phyloP scores from a whole-genome alignment of 2,888 invertebrate species.

The Tromatobia lineatoria region DNA sequence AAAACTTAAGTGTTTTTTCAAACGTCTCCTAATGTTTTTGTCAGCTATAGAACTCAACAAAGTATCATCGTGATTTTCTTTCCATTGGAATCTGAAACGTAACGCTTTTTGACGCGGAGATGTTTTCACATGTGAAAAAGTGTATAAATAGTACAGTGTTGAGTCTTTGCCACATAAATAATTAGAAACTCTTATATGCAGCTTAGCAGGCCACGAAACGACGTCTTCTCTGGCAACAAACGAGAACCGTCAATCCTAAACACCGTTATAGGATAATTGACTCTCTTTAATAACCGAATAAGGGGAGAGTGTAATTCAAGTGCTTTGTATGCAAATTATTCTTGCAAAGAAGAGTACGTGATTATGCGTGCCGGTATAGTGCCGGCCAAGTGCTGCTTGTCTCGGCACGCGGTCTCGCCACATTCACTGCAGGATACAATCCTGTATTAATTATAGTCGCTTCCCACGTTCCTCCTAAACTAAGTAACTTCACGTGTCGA shows the following conservation, averaged over 20 bases:
- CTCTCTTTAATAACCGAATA: slow-evolving; percentile 72
- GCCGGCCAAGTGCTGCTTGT: background rate
- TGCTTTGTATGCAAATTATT: slow-evolving; percentile 76
- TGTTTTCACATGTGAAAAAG: background rate
- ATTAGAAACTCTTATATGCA: slow-evolving; percentile 27
- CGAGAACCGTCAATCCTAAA: slow-evolving; percentile 32
- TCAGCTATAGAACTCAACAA: background rate
- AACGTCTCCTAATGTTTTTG: no score
- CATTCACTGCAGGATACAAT: slow-evolving; percentile 54
- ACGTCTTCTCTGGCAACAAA: slow-evolving; percentile 12
- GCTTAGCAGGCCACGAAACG: background rate
- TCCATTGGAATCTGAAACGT: background rate
- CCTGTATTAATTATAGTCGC: slow-evolving; percentile 38
- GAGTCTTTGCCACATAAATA: background rate
- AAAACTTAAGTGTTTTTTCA: no score
- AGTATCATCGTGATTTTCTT: background rate
- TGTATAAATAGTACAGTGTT: background rate
- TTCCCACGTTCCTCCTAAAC: slow-evolving; percentile 47
- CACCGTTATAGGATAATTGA: slow-evolving; percentile 62
- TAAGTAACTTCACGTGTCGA: slow-evolving; percentile 30
- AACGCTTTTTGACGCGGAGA: background rate
- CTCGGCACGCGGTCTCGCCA: slow-evolving; percentile 46
- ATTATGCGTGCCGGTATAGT: background rate
- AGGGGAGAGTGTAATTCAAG: slow-evolving; percentile 66
- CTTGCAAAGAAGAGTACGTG: slow-evolving; percentile 18